Conservation (phyloP, 2,113 vertebrate genomes). For the Eublepharis macularius region DNA sequence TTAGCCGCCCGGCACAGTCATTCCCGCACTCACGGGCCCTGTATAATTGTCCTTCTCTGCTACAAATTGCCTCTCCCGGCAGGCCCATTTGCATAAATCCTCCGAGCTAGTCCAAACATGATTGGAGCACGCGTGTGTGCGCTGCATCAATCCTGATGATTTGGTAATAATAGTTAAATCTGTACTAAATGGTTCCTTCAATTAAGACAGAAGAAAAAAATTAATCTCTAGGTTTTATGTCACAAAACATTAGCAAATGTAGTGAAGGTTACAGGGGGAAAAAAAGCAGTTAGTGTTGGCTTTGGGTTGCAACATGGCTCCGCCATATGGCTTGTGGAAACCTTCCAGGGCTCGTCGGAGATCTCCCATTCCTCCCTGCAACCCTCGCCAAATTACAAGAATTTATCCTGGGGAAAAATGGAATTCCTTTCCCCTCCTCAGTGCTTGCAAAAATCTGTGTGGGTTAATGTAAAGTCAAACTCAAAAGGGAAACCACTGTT, state of each 20-base stretch:
- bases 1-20: conserved; percentile 74
- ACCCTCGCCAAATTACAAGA: neutral
- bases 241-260: conserved; percentile 74
- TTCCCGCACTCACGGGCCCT: conserved; percentile 74
- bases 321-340: conserved; percentile 46
- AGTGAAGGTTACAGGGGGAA: conserved; percentile 54
- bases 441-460: neutral
- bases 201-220: conserved; percentile 74
- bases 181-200: conserved; percentile 81
- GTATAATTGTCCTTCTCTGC: conserved; percentile 80
- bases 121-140: conserved; percentile 60
- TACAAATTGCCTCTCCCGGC: conserved; percentile 83
- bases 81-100: conserved; percentile 81
- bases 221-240: conserved; percentile 78
- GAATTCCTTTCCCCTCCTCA: neutral
- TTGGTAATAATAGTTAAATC: conserved; percentile 81
- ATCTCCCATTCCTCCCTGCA: neutral
- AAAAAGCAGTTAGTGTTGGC: conserved; percentile 22
- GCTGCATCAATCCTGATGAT: conserved; percentile 74
- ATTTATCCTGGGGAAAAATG: neutral
- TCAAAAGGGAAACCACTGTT: neutral
- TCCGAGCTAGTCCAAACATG: conserved; percentile 71
- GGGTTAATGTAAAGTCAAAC: neutral
- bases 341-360: neutral
- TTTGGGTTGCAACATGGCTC: conserved; percentile 8